A percentile compares a stretch with the other conserved stretches of the same genome.
Conservation (phyloP, 2,888 invertebrate genomes). For the Agelastica alni region DNA sequence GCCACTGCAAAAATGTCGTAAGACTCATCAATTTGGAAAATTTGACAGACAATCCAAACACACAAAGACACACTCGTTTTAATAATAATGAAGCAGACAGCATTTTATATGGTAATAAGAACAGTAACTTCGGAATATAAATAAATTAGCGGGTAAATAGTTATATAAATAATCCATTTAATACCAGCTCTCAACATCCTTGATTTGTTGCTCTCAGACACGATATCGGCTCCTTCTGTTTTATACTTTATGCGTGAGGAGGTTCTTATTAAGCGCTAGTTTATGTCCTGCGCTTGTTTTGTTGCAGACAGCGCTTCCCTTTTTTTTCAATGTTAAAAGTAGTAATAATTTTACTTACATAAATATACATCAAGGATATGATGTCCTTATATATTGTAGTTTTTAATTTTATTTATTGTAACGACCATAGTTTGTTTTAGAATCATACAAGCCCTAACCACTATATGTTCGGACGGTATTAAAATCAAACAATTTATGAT, state of each 20-base stretch:
- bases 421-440: too few relatives aligned
- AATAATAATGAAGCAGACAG: slow-evolving; percentile 25
- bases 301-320: too few relatives aligned
- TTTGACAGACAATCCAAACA: slow-evolving; percentile 21
- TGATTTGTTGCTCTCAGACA: slow-evolving; percentile 44
- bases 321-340: too few relatives aligned
- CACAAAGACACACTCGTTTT: slow-evolving; percentile 24
- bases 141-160: slow-evolving; percentile 44
- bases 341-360: too few relatives aligned
- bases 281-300: slow-evolving; percentile 17
- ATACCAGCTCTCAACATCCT: slow-evolving; percentile 40
- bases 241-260: slow-evolving; percentile 42
- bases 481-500: too few relatives aligned
- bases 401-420: too few relatives aligned
- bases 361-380: too few relatives aligned
- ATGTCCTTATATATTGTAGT: too few relatives aligned
- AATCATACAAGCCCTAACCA: too few relatives aligned
- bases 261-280: slow-evolving; percentile 36
- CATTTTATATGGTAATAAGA: slow-evolving; percentile 37
- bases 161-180: slow-evolving; percentile 47
- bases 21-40: slow-evolving; percentile 8
- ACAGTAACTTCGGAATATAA: slow-evolving; percentile 37
- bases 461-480: too few relatives aligned
- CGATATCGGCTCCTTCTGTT: slow-evolving; percentile 46
- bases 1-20: not conserved